Evolutionary conservation across 2,888 invertebrate genomes (phyloP).

Genomic region (Xylophagus ater): DNA sequence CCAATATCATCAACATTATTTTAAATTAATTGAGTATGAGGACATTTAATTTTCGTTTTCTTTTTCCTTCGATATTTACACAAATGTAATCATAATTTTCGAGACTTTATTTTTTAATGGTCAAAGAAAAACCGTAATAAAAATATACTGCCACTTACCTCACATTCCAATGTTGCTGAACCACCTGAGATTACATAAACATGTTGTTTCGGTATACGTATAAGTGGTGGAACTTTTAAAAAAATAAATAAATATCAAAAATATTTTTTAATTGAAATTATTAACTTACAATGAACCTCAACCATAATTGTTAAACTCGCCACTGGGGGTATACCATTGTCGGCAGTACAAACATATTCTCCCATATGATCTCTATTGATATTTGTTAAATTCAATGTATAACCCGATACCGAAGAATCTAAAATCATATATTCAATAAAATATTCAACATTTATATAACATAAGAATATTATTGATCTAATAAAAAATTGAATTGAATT

Average conservation of each 20-base stretch:
- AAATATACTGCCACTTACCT: no score
- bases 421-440: neutral
- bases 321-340: conserved; percentile 77
- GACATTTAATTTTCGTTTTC: no score
- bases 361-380: conserved; percentile 64
- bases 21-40: no score
- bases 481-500: no score
- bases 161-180: conserved; percentile 65
- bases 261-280: neutral
- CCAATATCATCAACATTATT: no score
- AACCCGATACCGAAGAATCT: conserved; percentile 64
- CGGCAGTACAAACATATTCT: conserved; percentile 60
- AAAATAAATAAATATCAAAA: conserved; percentile 11
- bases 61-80: no score
- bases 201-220: conserved; percentile 64
- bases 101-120: no score
- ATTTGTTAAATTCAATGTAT: conserved; percentile 64
- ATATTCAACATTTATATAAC: no score
- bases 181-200: conserved; percentile 60
- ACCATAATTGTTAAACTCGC: conserved; percentile 69
- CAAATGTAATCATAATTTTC: no score
- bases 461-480: no score
- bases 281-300: conserved; percentile 80
- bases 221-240: conserved; percentile 70
- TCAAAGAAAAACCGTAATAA: no score